phyloP scores from a whole-genome alignment of 2,888 invertebrate genomes.

The Cosmorhoe ocellata region DNA sequence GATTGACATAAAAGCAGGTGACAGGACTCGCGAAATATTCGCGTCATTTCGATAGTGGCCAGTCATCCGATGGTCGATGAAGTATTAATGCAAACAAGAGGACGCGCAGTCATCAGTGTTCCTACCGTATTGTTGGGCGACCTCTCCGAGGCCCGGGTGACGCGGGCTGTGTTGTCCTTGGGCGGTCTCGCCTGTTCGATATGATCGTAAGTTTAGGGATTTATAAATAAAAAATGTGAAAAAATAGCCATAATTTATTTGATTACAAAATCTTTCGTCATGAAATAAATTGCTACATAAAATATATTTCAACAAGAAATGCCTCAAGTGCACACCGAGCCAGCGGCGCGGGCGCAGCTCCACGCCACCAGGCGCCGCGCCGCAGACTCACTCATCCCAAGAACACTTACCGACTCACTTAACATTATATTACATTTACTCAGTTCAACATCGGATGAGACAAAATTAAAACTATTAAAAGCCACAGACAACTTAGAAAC shows the following conservation, averaged over 20 bases:
- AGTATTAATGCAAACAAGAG: too few species aligned
- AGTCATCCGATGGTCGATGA: background rate
- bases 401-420: slow-evolving; percentile 51
- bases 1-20: background rate
- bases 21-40: slow-evolving; percentile 4
- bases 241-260: slow-evolving; percentile 80
- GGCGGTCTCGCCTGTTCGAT: too few species aligned
- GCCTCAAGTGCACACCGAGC: slow-evolving; percentile 53
- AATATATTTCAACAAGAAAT: slow-evolving; percentile 74
- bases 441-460: slow-evolving; percentile 52
- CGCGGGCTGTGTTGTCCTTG: too few species aligned
- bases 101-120: too few species aligned
- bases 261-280: slow-evolving; percentile 78
- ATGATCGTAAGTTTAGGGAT: too few species aligned
- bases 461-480: slow-evolving; percentile 45
- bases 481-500: slow-evolving; percentile 42
- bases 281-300: slow-evolving; percentile 78
- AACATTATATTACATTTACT: slow-evolving; percentile 51
- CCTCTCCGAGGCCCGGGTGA: too few species aligned
- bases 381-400: slow-evolving; percentile 41
- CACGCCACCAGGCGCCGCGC: slow-evolving; percentile 6
- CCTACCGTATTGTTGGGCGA: too few species aligned
- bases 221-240: slow-evolving; percentile 42
- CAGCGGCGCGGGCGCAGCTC: slow-evolving; percentile 21
- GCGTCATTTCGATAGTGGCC: background rate